phyloP scores from a whole-genome alignment of 2,113 vertebrate genomes.

The Andinoacara biseriatus region DNA sequence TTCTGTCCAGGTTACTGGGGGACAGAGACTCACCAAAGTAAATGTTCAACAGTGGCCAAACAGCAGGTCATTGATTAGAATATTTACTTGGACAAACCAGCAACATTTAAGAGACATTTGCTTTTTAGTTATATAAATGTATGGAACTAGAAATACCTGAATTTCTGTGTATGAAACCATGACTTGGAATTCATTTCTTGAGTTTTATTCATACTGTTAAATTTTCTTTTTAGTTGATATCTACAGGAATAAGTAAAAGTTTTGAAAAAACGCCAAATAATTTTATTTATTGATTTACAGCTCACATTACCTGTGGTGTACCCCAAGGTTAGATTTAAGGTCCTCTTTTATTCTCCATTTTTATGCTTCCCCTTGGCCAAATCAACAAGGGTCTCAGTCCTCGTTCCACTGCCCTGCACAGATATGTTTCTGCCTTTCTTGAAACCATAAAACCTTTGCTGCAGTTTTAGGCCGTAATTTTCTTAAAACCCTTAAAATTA shows the following conservation, averaged over 20 bases:
- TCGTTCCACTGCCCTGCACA: not conserved
- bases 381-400: not conserved
- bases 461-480: not conserved
- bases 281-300: not conserved
- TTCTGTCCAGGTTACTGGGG: too few species aligned
- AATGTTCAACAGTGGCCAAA: not conserved
- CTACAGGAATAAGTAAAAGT: not conserved
- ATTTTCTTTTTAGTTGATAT: too few species aligned
- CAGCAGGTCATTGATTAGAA: not conserved
- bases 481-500: too few species aligned
- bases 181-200: too few species aligned
- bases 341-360: not conserved
- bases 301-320: not conserved
- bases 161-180: not conserved
- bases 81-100: slow-evolving; percentile 17
- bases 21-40: not conserved
- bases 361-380: not conserved
- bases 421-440: not conserved
- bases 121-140: not conserved
- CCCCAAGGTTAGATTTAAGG: not conserved
- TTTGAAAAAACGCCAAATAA: not conserved
- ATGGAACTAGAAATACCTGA: not conserved
- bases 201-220: not conserved
- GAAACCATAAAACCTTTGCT: not conserved
- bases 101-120: accelerated